Evolutionary conservation across 2,888 invertebrate species (phyloP).

Genomic region (Drosophila meridiana): DNA sequence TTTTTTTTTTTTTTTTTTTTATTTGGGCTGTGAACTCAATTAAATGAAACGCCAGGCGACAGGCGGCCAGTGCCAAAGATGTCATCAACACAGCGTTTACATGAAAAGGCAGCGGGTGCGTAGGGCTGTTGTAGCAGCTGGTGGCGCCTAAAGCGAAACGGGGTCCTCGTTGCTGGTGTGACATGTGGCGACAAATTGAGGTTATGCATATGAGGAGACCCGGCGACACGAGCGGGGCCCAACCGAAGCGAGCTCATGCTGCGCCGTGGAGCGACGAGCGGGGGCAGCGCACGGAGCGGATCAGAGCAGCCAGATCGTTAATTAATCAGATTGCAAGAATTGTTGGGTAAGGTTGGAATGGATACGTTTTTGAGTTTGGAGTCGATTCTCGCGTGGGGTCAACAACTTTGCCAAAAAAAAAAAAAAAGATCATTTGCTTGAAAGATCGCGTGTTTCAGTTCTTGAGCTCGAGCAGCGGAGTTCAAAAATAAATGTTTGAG

Average conservation of each 20-base stretch:
- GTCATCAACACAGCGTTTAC: constrained; percentile 62
- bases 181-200: constrained; percentile 77
- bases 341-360: constrained; percentile 47
- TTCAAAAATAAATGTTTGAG: not conserved
- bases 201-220: constrained; percentile 51
- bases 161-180: constrained; percentile 56
- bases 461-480: not conserved
- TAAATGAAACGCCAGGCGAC: constrained; percentile 71
- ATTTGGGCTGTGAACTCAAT: constrained; percentile 77
- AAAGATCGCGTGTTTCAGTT: not conserved
- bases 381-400: constrained; percentile 15
- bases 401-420: constrained; percentile 21
- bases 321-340: constrained; percentile 51
- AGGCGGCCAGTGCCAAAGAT: constrained; percentile 61
- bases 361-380: not conserved
- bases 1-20: constrained; percentile 71
- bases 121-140: constrained; percentile 44
- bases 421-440: constrained; percentile 14
- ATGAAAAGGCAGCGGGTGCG: constrained; percentile 24
- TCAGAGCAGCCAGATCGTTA: constrained; percentile 35
- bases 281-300: constrained; percentile 2
- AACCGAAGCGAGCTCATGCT: constrained; percentile 40
- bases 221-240: constrained; percentile 10
- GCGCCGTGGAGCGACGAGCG: constrained; percentile 4
- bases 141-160: constrained; percentile 66